Conservation (phyloP, 2,113 vertebrate genomes). For the Natator depressus region DNA sequence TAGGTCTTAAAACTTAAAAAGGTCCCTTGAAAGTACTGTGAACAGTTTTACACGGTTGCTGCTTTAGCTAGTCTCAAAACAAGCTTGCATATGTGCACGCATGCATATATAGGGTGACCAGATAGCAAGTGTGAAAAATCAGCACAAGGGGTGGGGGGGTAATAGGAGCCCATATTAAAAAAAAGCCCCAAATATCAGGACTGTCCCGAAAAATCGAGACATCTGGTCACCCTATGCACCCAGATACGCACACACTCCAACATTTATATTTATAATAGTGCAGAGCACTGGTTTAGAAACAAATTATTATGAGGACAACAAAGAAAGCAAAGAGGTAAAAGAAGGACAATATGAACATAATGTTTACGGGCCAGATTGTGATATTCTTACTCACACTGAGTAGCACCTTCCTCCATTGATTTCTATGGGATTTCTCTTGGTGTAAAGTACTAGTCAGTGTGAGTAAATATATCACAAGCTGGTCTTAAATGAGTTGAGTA, state of each 20-base stretch:
- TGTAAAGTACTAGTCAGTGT: background rate
- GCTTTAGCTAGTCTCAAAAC: background rate
- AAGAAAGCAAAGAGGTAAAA: accelerated
- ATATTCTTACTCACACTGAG: accelerated
- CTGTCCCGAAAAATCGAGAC: too few species aligned
- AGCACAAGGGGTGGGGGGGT: too few species aligned
- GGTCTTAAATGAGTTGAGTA: background rate
- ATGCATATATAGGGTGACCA: too few species aligned
- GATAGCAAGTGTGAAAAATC: too few species aligned
- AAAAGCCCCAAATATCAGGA: too few species aligned
- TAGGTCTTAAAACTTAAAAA: background rate
- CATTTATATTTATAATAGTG: background rate
- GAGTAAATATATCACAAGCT: accelerated
- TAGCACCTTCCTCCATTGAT: background rate
- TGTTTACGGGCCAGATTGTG: accelerated
- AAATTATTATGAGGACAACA: background rate
- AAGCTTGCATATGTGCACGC: accelerated
- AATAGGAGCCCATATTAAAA: too few species aligned
- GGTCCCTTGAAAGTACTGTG: background rate
- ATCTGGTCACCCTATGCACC: too few species aligned
- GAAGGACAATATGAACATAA: background rate
- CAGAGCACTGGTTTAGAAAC: background rate
- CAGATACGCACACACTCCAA: accelerated
- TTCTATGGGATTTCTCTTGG: too few species aligned
- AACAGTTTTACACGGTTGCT: background rate